phyloP scores from a whole-genome alignment of 2,113 vertebrate genomes.

The Mystacornis crossleyi region DNA sequence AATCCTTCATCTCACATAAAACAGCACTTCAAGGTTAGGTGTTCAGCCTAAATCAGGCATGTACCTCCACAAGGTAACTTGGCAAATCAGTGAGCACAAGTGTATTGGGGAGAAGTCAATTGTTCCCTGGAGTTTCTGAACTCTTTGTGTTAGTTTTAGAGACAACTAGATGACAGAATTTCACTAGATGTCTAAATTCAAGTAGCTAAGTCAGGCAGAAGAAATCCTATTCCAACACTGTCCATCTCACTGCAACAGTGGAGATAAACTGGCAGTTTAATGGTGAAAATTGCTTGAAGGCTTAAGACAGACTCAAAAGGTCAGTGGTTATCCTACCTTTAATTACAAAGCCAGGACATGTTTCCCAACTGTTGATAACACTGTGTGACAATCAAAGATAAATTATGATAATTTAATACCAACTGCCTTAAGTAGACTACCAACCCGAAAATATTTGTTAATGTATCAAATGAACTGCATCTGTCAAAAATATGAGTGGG shows the following conservation, averaged over 20 bases:
- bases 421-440: neutral
- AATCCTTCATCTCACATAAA: neutral
- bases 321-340: neutral
- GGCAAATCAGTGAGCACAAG: neutral
- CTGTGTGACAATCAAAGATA: neutral
- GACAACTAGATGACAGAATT: neutral
- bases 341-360: neutral
- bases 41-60: neutral
- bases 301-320: neutral
- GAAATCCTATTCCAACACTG: neutral
- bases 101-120: neutral
- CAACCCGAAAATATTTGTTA: neutral
- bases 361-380: neutral
- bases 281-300: neutral
- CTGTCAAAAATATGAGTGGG: conserved; percentile 15
- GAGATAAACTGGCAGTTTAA: neutral
- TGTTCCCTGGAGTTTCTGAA: neutral
- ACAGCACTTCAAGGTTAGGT: neutral
- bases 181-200: neutral
- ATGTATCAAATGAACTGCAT: neutral
- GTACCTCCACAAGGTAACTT: neutral
- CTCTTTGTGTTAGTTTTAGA: neutral
- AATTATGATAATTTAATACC: neutral
- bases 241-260: neutral
- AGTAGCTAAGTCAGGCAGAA: neutral